These are phyloP conservation scores for Sorex fumeus DNA, from an alignment of 2,113 vertebrate genomes.

Conservation along the genomic window DNA sequence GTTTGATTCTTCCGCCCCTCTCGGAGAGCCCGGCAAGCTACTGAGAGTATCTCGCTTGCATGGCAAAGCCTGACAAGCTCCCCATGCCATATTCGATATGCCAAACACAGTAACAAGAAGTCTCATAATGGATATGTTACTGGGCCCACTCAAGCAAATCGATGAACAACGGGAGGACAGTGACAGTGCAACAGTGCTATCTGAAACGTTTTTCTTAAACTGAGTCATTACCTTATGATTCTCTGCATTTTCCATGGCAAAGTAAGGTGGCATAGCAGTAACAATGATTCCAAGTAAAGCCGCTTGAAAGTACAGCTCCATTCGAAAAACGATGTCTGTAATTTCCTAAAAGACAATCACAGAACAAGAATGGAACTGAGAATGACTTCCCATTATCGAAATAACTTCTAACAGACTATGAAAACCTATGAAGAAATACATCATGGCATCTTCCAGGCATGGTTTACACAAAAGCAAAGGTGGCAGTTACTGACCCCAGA, in stretches of 20 bases:
- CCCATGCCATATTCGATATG: too few relatives aligned
- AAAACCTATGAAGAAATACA: constrained; percentile 9
- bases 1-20: too few relatives aligned
- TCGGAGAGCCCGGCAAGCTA: too few relatives aligned
- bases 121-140: too few relatives aligned
- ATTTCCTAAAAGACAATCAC: constrained; percentile 86
- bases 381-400: background rate
- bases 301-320: constrained; percentile 91
- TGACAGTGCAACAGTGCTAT: too few relatives aligned
- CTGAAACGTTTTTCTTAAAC: background rate
- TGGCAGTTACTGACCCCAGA: too few relatives aligned
- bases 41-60: too few relatives aligned
- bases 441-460: background rate
- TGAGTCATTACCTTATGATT: constrained; percentile 93
- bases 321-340: constrained; percentile 88
- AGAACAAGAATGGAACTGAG: background rate
- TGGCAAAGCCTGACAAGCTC: too few relatives aligned
- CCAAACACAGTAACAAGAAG: too few relatives aligned
- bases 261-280: constrained; percentile 96
- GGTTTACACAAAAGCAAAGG: background rate
- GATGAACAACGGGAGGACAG: too few relatives aligned
- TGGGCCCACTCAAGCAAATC: too few relatives aligned
- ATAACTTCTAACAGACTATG: background rate
- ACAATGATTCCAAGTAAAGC: constrained; percentile 95
- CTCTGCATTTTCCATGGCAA: constrained; percentile 97